Evolutionary conservation across 2,113 vertebrate genomes (phyloP).

Genomic region (Arvicanthis niloticus): DNA sequence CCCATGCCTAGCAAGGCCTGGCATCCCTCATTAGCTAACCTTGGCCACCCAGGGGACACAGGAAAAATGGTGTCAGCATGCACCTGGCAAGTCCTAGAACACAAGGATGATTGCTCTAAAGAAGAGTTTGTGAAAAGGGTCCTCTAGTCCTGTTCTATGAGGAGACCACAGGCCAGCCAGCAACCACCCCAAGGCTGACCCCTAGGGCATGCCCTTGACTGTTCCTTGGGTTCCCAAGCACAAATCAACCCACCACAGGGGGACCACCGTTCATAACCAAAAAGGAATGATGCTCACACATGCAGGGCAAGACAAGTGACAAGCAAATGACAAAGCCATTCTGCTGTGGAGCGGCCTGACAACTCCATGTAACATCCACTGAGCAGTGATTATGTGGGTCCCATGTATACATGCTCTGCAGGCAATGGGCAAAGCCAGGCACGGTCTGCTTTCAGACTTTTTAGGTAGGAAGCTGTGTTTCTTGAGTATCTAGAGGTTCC

Average conservation of each 20-base stretch:
- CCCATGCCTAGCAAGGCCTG: conserved; percentile 10
- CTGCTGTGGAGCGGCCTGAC: neutral
- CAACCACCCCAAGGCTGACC: conserved; percentile 44
- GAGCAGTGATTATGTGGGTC: neutral
- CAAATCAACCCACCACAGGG: accelerated
- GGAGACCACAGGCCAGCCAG: conserved; percentile 6
- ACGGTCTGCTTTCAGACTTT: neutral
- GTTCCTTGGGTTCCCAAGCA: neutral
- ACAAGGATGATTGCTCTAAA: conserved; percentile 48
- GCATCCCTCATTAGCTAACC: conserved; percentile 62
- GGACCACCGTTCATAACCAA: neutral
- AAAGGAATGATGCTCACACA: accelerated
- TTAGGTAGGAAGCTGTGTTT: neutral
- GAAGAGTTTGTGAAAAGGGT: neutral
- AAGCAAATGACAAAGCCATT: neutral
- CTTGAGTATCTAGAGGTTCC: neutral
- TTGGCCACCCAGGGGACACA: neutral
- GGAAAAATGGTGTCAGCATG: conserved; percentile 63
- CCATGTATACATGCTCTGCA: accelerated
- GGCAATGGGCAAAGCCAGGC: accelerated
- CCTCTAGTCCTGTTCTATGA: neutral
- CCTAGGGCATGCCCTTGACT: neutral
- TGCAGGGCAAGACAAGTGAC: accelerated
- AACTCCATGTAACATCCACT: accelerated
- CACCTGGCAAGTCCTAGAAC: conserved; percentile 62